A percentile compares a stretch with the other conserved stretches of the same genome.
These are phyloP conservation scores for Neomicropteryx cornuta DNA, from an alignment of 1,140 invertebrate species.

Conservation along the genomic window DNA sequence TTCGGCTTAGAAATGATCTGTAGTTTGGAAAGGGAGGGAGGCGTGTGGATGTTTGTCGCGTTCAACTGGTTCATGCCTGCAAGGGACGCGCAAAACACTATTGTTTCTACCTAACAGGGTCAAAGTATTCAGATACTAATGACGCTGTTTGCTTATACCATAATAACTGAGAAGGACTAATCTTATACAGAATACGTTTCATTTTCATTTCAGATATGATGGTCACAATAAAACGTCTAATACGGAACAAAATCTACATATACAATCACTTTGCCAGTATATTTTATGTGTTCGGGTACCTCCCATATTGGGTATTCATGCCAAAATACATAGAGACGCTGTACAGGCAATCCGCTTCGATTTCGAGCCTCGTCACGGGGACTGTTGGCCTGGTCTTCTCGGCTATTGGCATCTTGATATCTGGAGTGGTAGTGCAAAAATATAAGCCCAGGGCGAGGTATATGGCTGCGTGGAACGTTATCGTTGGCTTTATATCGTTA, in stretches of 20 bases:
- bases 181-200: background rate
- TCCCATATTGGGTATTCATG: constrained; percentile 65
- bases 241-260: constrained; percentile 54
- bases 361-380: constrained; percentile 55
- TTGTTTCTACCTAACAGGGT: background rate
- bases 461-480: constrained; percentile 62
- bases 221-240: constrained; percentile 46
- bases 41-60: no score
- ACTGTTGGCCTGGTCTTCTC: constrained; percentile 59
- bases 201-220: constrained; percentile 40
- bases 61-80: no score
- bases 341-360: constrained; percentile 59
- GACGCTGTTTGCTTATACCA: background rate
- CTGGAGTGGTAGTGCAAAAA: constrained; percentile 55
- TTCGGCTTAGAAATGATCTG: no score
- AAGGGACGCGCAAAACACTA: background rate
- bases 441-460: constrained; percentile 56
- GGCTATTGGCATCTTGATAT: constrained; percentile 56
- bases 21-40: no score
- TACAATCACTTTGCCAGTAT: constrained; percentile 56
- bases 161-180: background rate
- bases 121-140: background rate
- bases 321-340: constrained; percentile 69
- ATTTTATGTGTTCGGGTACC: constrained; percentile 60
- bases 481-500: constrained; percentile 52